phyloP scores from a whole-genome alignment of 2,113 vertebrate species.

The Gallinago undulata region DNA sequence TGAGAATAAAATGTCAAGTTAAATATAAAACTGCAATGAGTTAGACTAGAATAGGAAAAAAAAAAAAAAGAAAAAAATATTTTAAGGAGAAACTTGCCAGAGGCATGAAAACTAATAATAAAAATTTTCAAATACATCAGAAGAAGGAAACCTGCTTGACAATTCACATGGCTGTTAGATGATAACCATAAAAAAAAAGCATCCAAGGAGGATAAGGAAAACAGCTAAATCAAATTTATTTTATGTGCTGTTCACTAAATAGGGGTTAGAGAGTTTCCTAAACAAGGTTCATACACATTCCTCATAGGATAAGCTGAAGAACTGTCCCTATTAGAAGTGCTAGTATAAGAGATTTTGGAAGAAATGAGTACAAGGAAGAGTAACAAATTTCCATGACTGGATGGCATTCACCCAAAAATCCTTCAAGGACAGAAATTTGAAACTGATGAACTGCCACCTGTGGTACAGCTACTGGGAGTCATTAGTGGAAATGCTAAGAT shows the following conservation, averaged over 20 bases:
- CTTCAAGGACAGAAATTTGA: neutral
- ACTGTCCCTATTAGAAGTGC: neutral
- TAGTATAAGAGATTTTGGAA: neutral
- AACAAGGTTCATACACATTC: neutral
- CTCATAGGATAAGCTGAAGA: neutral
- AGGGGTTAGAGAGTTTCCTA: neutral
- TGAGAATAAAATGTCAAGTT: neutral
- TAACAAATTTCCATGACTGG: neutral
- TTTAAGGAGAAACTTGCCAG: neutral
- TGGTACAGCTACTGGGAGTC: accelerated
- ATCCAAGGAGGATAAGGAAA: neutral
- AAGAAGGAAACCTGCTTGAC: neutral
- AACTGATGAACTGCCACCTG: neutral
- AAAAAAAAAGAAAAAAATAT: neutral
- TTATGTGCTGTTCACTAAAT: neutral
- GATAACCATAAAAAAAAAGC: neutral
- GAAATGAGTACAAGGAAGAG: neutral
- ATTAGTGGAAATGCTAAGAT: neutral
- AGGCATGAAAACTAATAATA: neutral
- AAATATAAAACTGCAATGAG: neutral
- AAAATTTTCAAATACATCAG: neutral
- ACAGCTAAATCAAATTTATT: neutral
- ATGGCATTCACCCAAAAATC: neutral
- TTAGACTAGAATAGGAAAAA: neutral
- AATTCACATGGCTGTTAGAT: neutral